These are phyloP conservation scores for Pilophorus perplexus DNA, from an alignment of 2,888 invertebrate species.

Conservation along the genomic window DNA sequence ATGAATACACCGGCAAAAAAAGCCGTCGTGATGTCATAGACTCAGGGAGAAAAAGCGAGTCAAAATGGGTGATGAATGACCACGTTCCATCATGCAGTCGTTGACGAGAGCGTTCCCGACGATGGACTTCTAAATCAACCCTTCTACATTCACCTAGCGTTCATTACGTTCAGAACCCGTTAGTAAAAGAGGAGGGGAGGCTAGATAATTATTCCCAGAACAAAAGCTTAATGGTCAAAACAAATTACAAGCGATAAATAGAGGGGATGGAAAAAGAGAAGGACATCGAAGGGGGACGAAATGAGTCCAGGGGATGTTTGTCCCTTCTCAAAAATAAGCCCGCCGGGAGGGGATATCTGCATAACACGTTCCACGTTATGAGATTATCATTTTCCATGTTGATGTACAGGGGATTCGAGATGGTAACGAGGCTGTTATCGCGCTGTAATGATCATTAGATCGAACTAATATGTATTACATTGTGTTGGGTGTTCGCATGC, in stretches of 20 bases:
- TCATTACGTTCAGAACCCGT: slow-evolving; percentile 1
- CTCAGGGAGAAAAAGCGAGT: too few species aligned
- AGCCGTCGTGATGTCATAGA: too few species aligned
- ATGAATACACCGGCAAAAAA: too few species aligned
- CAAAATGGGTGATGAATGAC: too few species aligned
- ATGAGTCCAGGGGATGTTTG: not conserved
- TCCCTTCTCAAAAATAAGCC: slow-evolving; percentile 6
- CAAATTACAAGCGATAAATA: slow-evolving; percentile 32
- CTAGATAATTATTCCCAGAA: slow-evolving; percentile 4
- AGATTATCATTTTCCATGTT: slow-evolving; percentile 10
- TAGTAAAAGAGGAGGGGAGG: not conserved
- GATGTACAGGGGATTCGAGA: not conserved
- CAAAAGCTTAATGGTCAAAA: slow-evolving; percentile 28
- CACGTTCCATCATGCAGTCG: too few species aligned
- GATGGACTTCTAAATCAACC: slow-evolving; percentile 17
- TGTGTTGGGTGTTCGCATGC: too few species aligned
- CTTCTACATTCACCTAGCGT: slow-evolving; percentile 16
- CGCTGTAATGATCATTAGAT: too few species aligned
- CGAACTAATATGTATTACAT: too few species aligned
- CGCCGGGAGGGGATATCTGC: slow-evolving; percentile 15
- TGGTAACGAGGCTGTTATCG: not conserved
- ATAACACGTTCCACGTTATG: slow-evolving; percentile 21
- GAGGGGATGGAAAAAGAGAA: not conserved
- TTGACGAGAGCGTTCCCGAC: not conserved
- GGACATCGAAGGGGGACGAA: not conserved